phyloP scores from a whole-genome alignment of 2,113 vertebrate genomes.

The Phalacrocorax carbo region DNA sequence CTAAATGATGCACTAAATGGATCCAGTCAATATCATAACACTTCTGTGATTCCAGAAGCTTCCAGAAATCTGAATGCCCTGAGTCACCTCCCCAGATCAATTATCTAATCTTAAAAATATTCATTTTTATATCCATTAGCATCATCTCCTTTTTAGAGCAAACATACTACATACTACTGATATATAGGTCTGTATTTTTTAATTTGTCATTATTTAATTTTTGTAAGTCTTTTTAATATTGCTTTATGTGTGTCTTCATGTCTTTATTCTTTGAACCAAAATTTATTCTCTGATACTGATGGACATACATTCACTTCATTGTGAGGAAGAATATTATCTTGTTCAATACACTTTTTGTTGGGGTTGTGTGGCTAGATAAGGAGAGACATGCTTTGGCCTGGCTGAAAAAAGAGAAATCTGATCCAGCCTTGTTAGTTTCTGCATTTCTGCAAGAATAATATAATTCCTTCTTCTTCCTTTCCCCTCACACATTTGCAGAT shows the following conservation, averaged over 20 bases:
- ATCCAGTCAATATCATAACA: neutral
- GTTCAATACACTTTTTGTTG: neutral
- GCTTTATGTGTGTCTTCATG: neutral
- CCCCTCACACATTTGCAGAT: neutral
- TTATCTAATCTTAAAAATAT: neutral
- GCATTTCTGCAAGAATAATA: neutral
- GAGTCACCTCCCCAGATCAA: neutral
- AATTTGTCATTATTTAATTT: neutral
- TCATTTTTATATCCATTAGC: neutral
- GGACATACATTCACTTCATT: neutral
- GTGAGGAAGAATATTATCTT: neutral
- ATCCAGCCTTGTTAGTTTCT: neutral
- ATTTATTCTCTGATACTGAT: neutral
- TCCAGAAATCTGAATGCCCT: neutral
- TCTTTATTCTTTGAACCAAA: neutral
- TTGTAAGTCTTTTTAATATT: neutral
- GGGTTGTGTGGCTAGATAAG: neutral
- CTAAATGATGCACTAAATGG: neutral
- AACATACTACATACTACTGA: neutral
- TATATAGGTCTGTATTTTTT: neutral
- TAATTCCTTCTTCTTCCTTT: neutral
- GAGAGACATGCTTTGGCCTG: neutral
- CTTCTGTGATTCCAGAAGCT: neutral
- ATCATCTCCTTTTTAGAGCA: neutral
- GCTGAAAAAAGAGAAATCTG: neutral